These are phyloP conservation scores for Temnothorax ravouxi DNA, from an alignment of 2,888 invertebrate species.

Conservation along the genomic window DNA sequence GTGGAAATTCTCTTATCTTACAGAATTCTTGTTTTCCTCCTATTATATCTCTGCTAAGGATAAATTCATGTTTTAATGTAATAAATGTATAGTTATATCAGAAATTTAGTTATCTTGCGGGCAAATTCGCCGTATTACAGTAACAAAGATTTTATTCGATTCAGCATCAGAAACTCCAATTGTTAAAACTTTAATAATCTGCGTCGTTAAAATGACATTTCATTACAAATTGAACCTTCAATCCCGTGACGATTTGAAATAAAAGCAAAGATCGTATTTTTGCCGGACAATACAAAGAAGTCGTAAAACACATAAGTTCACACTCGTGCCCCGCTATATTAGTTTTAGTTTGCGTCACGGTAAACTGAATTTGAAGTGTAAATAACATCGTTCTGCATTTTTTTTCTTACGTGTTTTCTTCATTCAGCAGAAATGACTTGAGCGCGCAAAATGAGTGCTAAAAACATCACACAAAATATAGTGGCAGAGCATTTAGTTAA, in stretches of 20 bases:
- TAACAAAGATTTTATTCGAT: background rate
- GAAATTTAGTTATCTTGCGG: background rate
- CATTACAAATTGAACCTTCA: background rate
- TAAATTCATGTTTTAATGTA: slow-evolving; percentile 19
- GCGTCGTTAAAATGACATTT: background rate
- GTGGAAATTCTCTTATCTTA: background rate
- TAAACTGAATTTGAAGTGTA: background rate
- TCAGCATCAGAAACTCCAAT: background rate
- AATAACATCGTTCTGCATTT: background rate
- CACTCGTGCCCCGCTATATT: background rate
- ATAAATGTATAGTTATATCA: background rate
- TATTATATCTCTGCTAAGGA: background rate
- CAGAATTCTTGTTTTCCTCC: background rate
- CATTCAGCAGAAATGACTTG: background rate
- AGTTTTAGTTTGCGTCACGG: slow-evolving; percentile 1
- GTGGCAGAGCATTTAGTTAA: background rate
- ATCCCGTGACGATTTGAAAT: background rate
- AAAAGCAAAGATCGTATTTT: slow-evolving; percentile 5
- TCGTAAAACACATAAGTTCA: slow-evolving; percentile 2
- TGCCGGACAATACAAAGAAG: background rate
- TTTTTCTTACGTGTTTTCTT: background rate
- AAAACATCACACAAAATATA: background rate
- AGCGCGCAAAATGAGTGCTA: background rate
- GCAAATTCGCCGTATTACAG: background rate
- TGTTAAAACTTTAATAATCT: background rate